Evolutionary conservation across 2,797 vertebrate genomes (phyloP), one percentile per base, ranked within the genome.

Genomic region (Catostomus latipinnis): DNA sequence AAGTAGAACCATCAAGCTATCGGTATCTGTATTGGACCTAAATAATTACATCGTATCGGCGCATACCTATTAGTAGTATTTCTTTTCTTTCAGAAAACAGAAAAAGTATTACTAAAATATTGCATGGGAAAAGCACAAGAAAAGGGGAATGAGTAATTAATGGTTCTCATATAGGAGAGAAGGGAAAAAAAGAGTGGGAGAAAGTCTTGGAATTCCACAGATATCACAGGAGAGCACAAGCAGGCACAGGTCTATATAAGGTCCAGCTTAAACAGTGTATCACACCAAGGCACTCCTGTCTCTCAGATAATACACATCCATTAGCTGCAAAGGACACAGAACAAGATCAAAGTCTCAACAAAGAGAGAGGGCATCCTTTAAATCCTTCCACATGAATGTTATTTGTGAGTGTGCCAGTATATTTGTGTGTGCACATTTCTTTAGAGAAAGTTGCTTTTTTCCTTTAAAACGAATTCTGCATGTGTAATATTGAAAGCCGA

Each of bases 401-500:
- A 48, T n/a, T 13, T 65, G 43, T 65, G 11, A 12, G 61, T 43
- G 18, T 6, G 53, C 0, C 48, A n/a, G 18, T 6, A 5, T 71
- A 48, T 13, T 1, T 56, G 46, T 16, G 46, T 5, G 14, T 1
- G 18, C 12, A 43, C 6, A 6, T 22, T 9, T 22, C 69, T 13
- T 49, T 54, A 70, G 65, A 74, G 71, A 74, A 63, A 12, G 43
- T 46, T 69, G 72, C 53, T 16, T 71, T 6, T 80, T 72, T 76
- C 50, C 70, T 69, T 80, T 76, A 83, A 63, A 71, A 67, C 14
- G 9, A 71, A 71, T 75, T 52, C 67, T 80, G 82, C 52, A 61
- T 79, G 52, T 75, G 72, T 80, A 79, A 76, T 53, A 65, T 63
- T 83, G 71, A 80, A 63, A 62, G 18, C 61, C 53, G 16, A 78